Percentiles rank a stretch among this genome's conserved stretches.
These are phyloP conservation scores for Halyomorpha halys DNA, from an alignment of 1,140 invertebrate species.

Conservation along the genomic window DNA sequence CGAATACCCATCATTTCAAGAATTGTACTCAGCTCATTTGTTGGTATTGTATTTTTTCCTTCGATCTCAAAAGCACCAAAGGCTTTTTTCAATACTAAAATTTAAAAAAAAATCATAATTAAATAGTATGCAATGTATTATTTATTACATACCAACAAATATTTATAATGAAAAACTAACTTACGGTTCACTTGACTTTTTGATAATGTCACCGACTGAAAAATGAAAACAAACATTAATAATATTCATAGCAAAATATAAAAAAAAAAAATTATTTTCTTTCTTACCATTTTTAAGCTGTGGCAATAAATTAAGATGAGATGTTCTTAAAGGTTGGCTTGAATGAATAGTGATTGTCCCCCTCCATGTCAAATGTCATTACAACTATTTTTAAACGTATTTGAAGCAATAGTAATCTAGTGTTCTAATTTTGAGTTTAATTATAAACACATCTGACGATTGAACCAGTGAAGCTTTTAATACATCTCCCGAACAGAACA, in stretches of 20 bases:
- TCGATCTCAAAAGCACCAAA: conserved; percentile 72
- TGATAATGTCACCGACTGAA: conserved; percentile 13
- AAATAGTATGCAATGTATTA: neutral
- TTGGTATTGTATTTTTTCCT: conserved; percentile 59
- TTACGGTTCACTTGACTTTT: conserved; percentile 22
- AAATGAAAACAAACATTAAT: neutral
- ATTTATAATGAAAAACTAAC: neutral
- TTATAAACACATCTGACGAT: no score
- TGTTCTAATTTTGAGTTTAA: neutral
- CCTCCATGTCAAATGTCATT: conserved; percentile 10
- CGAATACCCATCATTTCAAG: conserved; percentile 66
- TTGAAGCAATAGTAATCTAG: conserved; percentile 16
- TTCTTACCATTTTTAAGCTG: neutral
- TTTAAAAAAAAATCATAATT: neutral
- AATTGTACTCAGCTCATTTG: conserved; percentile 62
- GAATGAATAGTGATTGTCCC: conserved; percentile 1
- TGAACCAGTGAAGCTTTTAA: no score
- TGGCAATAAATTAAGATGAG: neutral
- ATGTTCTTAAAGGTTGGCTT: neutral
- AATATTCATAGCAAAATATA: neutral
- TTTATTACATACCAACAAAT: conserved; percentile 16
- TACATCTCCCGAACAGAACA: no score
- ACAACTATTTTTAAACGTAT: conserved; percentile 11
- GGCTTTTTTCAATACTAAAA: conserved; percentile 57
- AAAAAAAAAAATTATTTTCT: neutral